Percentiles rank a stretch among this genome's conserved stretches.
phyloP scores from a whole-genome alignment of 1,140 invertebrate genomes.

The Diachasmimorpha longicaudata region DNA sequence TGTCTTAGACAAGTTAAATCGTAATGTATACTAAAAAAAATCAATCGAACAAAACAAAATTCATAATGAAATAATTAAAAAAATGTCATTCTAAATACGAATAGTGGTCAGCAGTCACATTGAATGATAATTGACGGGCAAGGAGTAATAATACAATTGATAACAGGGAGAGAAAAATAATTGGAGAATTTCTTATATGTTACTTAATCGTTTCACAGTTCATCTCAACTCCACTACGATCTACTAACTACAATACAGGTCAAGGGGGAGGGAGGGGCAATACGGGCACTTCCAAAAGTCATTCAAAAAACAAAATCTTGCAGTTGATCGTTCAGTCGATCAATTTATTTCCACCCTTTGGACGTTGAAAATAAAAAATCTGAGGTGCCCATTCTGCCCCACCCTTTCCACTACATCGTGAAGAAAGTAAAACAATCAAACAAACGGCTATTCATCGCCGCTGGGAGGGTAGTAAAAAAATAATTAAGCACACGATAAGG shows the following conservation, averaged over 20 bases:
- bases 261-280: too few relatives aligned
- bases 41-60: background rate
- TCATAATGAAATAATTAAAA: background rate
- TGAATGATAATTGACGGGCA: background rate
- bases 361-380: too few relatives aligned
- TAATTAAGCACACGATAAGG: constrained; percentile 1
- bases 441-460: constrained; percentile 8
- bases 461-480: background rate
- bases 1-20: constrained; percentile 1
- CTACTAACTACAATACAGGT: constrained; percentile 30
- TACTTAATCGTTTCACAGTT: background rate
- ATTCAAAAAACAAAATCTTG: too few relatives aligned
- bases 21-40: background rate
- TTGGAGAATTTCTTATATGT: constrained; percentile 11
- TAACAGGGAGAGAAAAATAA: constrained; percentile 10
- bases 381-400: too few relatives aligned
- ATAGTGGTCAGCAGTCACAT: background rate
- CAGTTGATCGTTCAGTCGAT: too few relatives aligned
- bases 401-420: constrained; percentile 7
- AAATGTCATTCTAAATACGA: background rate
- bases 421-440: constrained; percentile 23
- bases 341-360: too few relatives aligned
- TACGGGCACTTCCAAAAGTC: too few relatives aligned
- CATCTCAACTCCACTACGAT: constrained; percentile 26
- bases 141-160: background rate